These are phyloP conservation scores for Bimastos eiseni DNA, from an alignment of 2,888 invertebrate species.

Conservation along the genomic window DNA sequence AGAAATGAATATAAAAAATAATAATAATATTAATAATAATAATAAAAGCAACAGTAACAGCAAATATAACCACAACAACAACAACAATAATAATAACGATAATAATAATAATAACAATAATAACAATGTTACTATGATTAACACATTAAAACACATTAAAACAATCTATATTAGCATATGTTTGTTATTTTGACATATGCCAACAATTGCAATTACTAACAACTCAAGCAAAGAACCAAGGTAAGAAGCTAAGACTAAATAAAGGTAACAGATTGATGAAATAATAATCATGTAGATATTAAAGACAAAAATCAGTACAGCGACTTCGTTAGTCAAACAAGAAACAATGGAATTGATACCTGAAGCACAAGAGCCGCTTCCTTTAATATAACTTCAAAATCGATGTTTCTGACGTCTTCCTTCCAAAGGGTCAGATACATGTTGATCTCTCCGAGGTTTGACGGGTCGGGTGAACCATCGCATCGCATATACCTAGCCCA, in stretches of 20 bases:
- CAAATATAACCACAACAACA: no score
- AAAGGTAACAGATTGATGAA: neutral
- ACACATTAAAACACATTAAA: neutral
- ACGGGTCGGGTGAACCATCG: slow-evolving; percentile 62
- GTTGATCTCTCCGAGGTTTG: slow-evolving; percentile 60
- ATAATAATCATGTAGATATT: neutral
- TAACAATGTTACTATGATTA: no score
- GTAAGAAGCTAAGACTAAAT: neutral
- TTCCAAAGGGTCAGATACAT: slow-evolving; percentile 59
- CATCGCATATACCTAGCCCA: slow-evolving; percentile 62
- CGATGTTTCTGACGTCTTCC: slow-evolving; percentile 51
- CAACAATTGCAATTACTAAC: neutral
- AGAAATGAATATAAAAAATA: no score
- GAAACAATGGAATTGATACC: slow-evolving; percentile 47
- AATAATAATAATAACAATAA: no score
- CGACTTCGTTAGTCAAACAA: neutral
- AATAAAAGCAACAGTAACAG: no score
- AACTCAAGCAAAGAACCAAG: neutral
- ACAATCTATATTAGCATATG: neutral
- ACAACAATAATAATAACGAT: no score
- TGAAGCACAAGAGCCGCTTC: slow-evolving; percentile 53
- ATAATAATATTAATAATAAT: no score
- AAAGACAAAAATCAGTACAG: neutral
- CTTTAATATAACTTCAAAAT: slow-evolving; percentile 53
- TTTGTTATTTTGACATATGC: neutral